Percentiles rank a stretch among this genome's conserved stretches.
Conservation (phyloP, 2,113 vertebrate genomes). For the Equus przewalskii region DNA sequence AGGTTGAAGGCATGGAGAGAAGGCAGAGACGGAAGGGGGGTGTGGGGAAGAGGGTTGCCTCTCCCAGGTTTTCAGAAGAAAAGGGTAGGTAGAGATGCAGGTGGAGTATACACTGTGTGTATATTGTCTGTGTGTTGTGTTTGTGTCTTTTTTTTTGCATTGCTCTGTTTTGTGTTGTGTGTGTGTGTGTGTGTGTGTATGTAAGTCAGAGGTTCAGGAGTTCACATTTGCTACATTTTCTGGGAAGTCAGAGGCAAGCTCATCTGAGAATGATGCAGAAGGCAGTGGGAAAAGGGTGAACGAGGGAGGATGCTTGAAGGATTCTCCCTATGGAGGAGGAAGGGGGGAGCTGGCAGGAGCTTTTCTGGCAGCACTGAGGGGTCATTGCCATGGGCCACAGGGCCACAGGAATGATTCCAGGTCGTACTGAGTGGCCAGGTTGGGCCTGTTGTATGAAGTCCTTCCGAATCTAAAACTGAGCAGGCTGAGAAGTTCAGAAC, state of each 20-base stretch:
- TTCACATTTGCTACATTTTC: not conserved
- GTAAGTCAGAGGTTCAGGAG: not conserved
- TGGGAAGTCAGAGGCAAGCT: not conserved
- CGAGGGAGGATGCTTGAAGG: not conserved
- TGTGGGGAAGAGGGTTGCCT: accelerated
- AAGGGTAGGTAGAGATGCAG: not conserved
- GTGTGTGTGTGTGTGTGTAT: not conserved
- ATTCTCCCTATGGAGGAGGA: not conserved
- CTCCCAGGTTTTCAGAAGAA: not conserved
- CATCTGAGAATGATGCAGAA: not conserved
- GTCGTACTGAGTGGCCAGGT: too few species aligned
- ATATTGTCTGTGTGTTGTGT: not conserved
- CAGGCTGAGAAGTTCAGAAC: not conserved
- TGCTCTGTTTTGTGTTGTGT: not conserved
- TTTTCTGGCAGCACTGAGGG: not conserved
- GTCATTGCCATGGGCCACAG: accelerated
- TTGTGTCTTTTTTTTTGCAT: not conserved
- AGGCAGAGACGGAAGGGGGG: not conserved
- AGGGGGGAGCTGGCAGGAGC: not conserved
- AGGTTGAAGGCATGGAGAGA: too few species aligned
- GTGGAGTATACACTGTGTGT: not conserved
- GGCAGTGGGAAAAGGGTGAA: not conserved
- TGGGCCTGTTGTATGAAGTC: not conserved
- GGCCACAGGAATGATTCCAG: not conserved
- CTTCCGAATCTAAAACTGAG: not conserved